phyloP scores from a whole-genome alignment of 2,888 invertebrate genomes.

The Dimorphilus gyrociliatus region DNA sequence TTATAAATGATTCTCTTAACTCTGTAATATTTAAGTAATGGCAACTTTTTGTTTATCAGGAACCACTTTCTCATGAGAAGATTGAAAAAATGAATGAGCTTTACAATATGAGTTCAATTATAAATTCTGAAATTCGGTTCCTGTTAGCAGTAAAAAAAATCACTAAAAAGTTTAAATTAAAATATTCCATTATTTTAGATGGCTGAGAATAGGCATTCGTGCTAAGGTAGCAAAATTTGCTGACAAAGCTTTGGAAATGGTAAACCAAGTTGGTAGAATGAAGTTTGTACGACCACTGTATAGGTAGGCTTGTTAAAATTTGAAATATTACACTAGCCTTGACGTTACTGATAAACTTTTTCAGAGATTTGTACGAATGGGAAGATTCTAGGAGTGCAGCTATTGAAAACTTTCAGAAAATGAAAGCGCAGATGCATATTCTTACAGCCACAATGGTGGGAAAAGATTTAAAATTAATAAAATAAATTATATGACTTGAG shows the following conservation, averaged over 20 bases:
- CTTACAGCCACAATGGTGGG: constrained; percentile 55
- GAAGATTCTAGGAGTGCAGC: constrained; percentile 51
- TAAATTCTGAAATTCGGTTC: constrained; percentile 17
- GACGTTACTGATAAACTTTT: constrained; percentile 8
- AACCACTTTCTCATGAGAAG: background rate
- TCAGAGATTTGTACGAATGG: constrained; percentile 59
- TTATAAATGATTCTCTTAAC: constrained; percentile 6
- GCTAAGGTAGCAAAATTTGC: constrained; percentile 53
- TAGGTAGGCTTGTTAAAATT: constrained; percentile 40
- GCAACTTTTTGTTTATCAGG: constrained; percentile 1
- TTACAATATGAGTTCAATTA: constrained; percentile 1
- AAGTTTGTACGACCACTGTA: constrained; percentile 77
- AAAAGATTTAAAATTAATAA: constrained; percentile 48
- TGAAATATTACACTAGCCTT: constrained; percentile 5
- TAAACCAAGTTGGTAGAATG: constrained; percentile 71
- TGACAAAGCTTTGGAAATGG: constrained; percentile 53
- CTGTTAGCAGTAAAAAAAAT: constrained; percentile 45
- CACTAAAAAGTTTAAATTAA: constrained; percentile 27
- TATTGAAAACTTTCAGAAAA: constrained; percentile 53
- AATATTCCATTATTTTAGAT: constrained; percentile 44
- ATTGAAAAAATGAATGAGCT: background rate
- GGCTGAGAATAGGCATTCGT: constrained; percentile 60
- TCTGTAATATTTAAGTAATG: background rate
- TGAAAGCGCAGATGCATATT: constrained; percentile 64
- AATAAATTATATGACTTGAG: no score